phyloP scores from a whole-genome alignment of 2,888 invertebrate species.

The Dryomyza anilis region DNA sequence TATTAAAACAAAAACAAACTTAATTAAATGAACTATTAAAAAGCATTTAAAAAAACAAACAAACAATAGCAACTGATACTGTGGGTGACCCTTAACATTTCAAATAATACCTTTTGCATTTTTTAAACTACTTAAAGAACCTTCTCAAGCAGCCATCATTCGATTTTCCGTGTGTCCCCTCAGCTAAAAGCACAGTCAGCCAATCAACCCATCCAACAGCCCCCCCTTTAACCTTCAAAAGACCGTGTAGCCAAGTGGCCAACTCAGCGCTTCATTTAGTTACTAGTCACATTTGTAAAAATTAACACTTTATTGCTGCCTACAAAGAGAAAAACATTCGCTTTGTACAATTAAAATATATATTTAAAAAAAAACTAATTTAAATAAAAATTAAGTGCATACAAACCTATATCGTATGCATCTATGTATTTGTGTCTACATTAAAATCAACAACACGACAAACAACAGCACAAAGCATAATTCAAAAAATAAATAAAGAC shows the following conservation, averaged over 20 bases:
- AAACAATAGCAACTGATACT: too few relatives aligned
- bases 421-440: slow-evolving; percentile 7
- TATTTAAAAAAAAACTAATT: too few relatives aligned
- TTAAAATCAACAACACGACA: not conserved
- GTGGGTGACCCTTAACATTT: too few relatives aligned
- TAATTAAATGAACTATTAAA: not conserved
- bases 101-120: too few relatives aligned
- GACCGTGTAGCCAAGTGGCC: too few relatives aligned
- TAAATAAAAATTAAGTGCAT: slow-evolving; percentile 4
- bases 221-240: too few relatives aligned
- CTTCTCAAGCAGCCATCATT: too few relatives aligned
- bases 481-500: slow-evolving; percentile 9
- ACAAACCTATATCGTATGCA: not conserved
- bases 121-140: too few relatives aligned
- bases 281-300: slow-evolving; percentile 20
- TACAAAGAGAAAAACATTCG: not conserved
- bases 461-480: slow-evolving; percentile 8
- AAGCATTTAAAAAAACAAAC: too few relatives aligned
- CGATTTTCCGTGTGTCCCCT: too few relatives aligned
- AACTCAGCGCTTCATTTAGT: slow-evolving; percentile 38
- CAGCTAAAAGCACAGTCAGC: too few relatives aligned
- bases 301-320: not conserved
- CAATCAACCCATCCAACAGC: too few relatives aligned
- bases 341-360: not conserved
- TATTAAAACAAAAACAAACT: slow-evolving; percentile 6